phyloP scores from a whole-genome alignment of 2,113 vertebrate species.

The Brienomyrus longianalis region DNA sequence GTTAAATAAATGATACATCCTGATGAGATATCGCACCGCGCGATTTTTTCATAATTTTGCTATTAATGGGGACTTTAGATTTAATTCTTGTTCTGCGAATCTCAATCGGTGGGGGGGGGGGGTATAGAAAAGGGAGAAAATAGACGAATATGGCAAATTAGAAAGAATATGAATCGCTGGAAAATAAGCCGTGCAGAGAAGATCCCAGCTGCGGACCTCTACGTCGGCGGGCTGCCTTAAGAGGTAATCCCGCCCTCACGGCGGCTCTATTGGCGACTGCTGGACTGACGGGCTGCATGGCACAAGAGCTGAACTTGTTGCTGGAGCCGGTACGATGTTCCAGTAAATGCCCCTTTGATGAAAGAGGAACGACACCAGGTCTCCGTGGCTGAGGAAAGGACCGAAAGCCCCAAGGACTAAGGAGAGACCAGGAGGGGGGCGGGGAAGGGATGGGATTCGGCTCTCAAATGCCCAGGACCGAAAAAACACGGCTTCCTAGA shows the following conservation, averaged over 20 bases:
- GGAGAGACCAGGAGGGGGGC: not conserved
- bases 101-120: not conserved
- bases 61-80: not conserved
- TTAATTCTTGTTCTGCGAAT: not conserved
- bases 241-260: constrained; percentile 55
- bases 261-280: constrained; percentile 55
- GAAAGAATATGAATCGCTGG: not conserved
- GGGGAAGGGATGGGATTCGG: not conserved
- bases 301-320: constrained; percentile 74
- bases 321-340: constrained; percentile 42
- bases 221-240: constrained; percentile 57
- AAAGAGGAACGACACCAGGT: not conserved
- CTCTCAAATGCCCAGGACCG: constrained; percentile 10
- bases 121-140: not conserved
- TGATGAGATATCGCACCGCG: not conserved
- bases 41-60: not conserved
- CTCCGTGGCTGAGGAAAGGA: not conserved
- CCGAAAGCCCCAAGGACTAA: not conserved
- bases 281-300: constrained; percentile 55
- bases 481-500: constrained; percentile 1
- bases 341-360: constrained; percentile 15
- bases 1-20: not conserved
- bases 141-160: not conserved
- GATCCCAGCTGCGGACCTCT: not conserved
- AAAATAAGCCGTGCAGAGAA: not conserved